Percentiles rank a stretch among this genome's conserved stretches.
These are phyloP conservation scores for Malaclemys terrapin DNA, from an alignment of 2,113 vertebrate species.

Conservation along the genomic window DNA sequence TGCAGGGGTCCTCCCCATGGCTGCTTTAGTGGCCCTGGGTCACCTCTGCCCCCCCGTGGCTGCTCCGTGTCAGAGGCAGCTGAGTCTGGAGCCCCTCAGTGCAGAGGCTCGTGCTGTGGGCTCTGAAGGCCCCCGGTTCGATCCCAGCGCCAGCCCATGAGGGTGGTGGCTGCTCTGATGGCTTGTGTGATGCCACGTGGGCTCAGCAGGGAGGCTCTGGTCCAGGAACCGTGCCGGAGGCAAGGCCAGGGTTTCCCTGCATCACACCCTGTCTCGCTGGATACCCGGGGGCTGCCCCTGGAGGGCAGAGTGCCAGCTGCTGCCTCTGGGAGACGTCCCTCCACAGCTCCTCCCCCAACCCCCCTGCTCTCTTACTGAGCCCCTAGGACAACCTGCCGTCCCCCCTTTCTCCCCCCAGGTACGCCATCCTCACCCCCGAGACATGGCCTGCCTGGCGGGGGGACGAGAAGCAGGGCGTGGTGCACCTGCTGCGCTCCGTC, in stretches of 20 bases:
- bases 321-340: neutral
- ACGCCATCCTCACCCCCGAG: conserved; percentile 86
- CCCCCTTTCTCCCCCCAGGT: conserved; percentile 66
- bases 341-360: neutral
- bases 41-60: neutral
- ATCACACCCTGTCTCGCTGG: no score
- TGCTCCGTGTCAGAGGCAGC: neutral
- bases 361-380: neutral
- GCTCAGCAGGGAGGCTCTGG: neutral
- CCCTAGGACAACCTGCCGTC: neutral
- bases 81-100: no score
- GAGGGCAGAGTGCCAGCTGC: no score
- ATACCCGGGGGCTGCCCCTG: neutral
- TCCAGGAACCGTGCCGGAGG: neutral
- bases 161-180: neutral
- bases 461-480: conserved; percentile 81
- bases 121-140: neutral
- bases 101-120: neutral
- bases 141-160: neutral
- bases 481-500: conserved; percentile 84
- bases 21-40: no score
- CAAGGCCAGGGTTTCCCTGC: no score
- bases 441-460: conserved; percentile 85
- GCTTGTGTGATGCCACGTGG: neutral
- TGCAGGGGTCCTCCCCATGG: neutral